A percentile compares a stretch with the other conserved stretches of the same genome.
Conservation (phyloP, 2,888 invertebrate species). For the Pseudanteris insignis region DNA sequence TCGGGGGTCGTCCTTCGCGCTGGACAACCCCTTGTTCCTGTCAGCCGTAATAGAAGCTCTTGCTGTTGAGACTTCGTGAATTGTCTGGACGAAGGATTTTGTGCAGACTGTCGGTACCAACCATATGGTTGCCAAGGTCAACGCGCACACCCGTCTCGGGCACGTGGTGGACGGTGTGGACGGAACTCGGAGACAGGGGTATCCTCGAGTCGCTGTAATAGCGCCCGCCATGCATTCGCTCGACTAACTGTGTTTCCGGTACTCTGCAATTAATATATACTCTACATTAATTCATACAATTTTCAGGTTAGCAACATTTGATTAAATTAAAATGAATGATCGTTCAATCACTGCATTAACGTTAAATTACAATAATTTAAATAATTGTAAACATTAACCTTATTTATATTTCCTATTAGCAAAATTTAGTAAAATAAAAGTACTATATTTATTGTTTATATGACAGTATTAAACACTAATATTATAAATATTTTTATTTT, state of each 20-base stretch:
- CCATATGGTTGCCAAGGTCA: slow-evolving; percentile 64
- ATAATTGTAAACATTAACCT: too few relatives aligned
- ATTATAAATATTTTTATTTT: too few relatives aligned
- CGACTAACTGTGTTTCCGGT: slow-evolving; percentile 61
- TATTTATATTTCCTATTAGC: too few relatives aligned
- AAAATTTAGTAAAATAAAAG: too few relatives aligned
- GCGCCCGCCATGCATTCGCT: slow-evolving; percentile 62
- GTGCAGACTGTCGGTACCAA: slow-evolving; percentile 63
- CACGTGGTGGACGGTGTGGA: slow-evolving; percentile 41
- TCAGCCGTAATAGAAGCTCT: slow-evolving; percentile 77
- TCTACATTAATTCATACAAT: too few relatives aligned
- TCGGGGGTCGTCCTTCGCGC: slow-evolving; percentile 51
- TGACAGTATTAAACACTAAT: too few relatives aligned
- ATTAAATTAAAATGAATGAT: too few relatives aligned
- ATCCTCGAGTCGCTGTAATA: slow-evolving; percentile 60
- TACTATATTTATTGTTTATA: too few relatives aligned
- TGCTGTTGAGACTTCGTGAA: slow-evolving; percentile 59
- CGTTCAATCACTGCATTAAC: too few relatives aligned
- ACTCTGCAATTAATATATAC: too few relatives aligned
- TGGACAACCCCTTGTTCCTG: slow-evolving; percentile 70
- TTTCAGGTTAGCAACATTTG: too few relatives aligned
- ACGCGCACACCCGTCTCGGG: slow-evolving; percentile 56
- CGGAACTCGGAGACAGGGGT: slow-evolving; percentile 56
- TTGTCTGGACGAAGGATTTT: slow-evolving; percentile 62
- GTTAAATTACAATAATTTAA: too few relatives aligned